phyloP scores from a whole-genome alignment of 2,888 invertebrate species.

The Protula sp. region DNA sequence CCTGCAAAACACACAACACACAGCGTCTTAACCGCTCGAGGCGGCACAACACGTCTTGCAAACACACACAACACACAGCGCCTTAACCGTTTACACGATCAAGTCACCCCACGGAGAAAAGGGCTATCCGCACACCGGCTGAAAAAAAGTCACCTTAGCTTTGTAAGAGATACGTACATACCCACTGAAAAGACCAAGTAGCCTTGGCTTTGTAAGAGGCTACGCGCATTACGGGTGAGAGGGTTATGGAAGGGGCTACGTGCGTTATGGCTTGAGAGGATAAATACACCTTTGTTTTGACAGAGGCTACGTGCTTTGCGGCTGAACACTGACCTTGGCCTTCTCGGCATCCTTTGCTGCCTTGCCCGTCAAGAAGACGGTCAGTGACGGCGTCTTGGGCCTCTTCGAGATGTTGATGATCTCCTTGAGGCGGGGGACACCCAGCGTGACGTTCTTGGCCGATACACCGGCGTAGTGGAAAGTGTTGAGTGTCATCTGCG shows the following conservation, averaged over 20 bases:
- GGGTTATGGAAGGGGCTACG: no score
- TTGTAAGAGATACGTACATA: no score
- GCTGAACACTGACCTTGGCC: conserved; percentile 76
- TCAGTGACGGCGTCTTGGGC: conserved; percentile 97
- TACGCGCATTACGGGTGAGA: no score
- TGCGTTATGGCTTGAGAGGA: no score
- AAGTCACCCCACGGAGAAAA: no score
- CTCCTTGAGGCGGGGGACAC: conserved; percentile 92
- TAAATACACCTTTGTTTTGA: no score
- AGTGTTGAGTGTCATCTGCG: conserved; percentile 86
- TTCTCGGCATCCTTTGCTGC: conserved; percentile 98
- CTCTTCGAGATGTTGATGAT: conserved; percentile 97
- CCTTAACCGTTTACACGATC: not conserved
- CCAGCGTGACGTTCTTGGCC: conserved; percentile 98
- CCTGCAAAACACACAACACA: no score
- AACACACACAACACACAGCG: not conserved
- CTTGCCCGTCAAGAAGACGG: conserved; percentile 94
- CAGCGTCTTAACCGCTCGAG: conserved; percentile 96
- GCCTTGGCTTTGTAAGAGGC: no score
- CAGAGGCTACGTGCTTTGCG: no score
- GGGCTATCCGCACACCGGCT: no score
- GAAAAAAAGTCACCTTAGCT: no score
- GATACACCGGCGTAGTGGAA: conserved; percentile 99
- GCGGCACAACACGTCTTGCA: conserved; percentile 83
- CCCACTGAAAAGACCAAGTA: no score